Conservation (phyloP, 1,140 invertebrate species). For the Eriosoma lanigerum region DNA sequence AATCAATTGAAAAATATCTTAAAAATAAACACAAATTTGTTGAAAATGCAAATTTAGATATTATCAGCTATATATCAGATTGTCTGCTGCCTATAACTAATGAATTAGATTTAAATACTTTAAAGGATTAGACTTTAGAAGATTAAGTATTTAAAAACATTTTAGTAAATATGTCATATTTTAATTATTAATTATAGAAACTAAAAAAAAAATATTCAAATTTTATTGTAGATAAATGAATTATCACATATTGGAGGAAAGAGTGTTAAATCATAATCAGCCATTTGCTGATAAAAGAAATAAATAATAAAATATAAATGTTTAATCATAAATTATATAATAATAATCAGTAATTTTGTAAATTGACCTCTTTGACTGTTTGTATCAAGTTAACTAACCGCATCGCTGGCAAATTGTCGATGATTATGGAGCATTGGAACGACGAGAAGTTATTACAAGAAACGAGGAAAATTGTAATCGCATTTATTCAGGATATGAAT, state of each 20-base stretch:
- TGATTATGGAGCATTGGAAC: too few relatives aligned
- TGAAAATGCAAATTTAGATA: neutral
- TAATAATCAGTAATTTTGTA: too few relatives aligned
- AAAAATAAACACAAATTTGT: neutral
- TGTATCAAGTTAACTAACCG: too few relatives aligned
- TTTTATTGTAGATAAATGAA: slow-evolving; percentile 5
- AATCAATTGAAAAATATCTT: neutral
- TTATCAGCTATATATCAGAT: neutral
- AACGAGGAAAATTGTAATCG: too few relatives aligned
- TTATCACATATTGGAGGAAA: neutral
- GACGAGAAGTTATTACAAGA: too few relatives aligned
- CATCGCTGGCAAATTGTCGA: too few relatives aligned
- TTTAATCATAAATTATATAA: too few relatives aligned
- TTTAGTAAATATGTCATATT: neutral
- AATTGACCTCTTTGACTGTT: too few relatives aligned
- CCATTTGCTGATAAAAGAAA: too few relatives aligned
- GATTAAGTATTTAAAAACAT: neutral
- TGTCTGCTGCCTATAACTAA: neutral
- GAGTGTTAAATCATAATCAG: neutral
- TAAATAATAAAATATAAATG: too few relatives aligned
- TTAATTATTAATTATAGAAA: neutral
- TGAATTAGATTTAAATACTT: neutral
- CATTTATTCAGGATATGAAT: too few relatives aligned
- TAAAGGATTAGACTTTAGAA: neutral
- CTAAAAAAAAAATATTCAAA: neutral